These are phyloP conservation scores for Diglossa cyanea DNA, from an alignment of 2,797 vertebrate genomes.

Conservation along the genomic window DNA sequence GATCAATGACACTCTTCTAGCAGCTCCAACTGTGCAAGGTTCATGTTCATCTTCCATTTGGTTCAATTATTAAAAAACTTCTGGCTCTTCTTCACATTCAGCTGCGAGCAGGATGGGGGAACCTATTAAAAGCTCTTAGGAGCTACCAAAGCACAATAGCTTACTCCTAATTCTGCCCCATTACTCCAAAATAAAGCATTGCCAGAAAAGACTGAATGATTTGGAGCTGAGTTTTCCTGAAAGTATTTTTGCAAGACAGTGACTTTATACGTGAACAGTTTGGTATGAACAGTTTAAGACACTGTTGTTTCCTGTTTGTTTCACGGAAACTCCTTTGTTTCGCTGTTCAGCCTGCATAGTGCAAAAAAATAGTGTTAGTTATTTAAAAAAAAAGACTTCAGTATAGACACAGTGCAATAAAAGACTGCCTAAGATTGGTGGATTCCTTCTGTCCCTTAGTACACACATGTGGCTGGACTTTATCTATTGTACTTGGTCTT, in stretches of 20 bases:
- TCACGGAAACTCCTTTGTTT: not conserved
- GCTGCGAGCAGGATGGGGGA: not conserved
- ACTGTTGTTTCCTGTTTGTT: not conserved
- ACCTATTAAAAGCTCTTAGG: not conserved
- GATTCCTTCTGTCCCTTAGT: not conserved
- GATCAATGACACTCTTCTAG: conserved; percentile 88
- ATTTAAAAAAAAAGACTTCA: not conserved
- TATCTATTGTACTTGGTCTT: not conserved
- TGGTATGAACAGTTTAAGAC: not conserved
- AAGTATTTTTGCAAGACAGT: not conserved
- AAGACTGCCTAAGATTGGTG: not conserved
- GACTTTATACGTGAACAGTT: not conserved
- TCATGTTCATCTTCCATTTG: conserved; percentile 20
- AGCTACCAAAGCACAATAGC: not conserved
- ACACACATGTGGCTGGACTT: not conserved
- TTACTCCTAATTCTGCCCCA: not conserved
- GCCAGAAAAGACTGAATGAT: not conserved
- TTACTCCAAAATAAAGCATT: not conserved
- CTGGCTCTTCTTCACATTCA: not conserved
- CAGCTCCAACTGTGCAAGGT: conserved; percentile 90
- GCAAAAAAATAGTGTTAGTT: not conserved
- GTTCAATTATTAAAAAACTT: not conserved
- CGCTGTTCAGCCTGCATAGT: not conserved
- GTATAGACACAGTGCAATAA: not conserved
- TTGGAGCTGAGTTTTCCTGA: not conserved